Conservation (phyloP, 2,113 vertebrate genomes). For the Pluvialis apricaria region DNA sequence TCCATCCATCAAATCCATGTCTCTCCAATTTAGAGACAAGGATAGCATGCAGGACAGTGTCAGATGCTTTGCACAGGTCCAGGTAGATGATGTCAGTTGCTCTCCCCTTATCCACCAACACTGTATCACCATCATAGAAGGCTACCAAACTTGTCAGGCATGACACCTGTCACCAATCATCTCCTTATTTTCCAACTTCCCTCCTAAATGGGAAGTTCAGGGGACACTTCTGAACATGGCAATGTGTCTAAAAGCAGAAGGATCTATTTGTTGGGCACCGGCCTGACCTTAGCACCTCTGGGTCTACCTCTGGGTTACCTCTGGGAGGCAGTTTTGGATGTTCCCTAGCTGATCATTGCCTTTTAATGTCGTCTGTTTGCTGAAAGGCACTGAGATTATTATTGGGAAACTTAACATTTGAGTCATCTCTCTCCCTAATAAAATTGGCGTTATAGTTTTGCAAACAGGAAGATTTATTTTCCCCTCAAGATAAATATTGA, state of each 20-base stretch:
- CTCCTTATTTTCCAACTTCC: background rate
- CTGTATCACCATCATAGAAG: background rate
- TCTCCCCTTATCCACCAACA: background rate
- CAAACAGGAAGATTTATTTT: slow-evolving; percentile 34
- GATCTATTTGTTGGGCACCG: background rate
- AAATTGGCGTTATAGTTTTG: background rate
- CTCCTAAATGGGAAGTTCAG: background rate
- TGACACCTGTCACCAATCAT: background rate
- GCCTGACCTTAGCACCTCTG: background rate
- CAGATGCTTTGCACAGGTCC: background rate
- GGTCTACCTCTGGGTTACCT: no score
- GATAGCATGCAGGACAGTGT: background rate
- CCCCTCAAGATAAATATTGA: slow-evolving; percentile 34
- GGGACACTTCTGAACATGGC: background rate
- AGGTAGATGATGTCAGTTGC: background rate
- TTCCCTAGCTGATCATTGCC: background rate
- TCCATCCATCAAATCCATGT: background rate
- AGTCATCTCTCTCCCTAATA: background rate
- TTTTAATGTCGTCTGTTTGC: background rate
- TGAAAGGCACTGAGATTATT: background rate
- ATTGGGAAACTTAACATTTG: background rate
- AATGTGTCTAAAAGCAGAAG: background rate
- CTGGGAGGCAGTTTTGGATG: background rate
- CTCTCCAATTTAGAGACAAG: background rate
- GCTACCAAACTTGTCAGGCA: background rate